A percentile compares a stretch with the other conserved stretches of the same genome.
Evolutionary conservation across 2,888 invertebrate species (phyloP).

Genomic region (Xestia xanthographa): DNA sequence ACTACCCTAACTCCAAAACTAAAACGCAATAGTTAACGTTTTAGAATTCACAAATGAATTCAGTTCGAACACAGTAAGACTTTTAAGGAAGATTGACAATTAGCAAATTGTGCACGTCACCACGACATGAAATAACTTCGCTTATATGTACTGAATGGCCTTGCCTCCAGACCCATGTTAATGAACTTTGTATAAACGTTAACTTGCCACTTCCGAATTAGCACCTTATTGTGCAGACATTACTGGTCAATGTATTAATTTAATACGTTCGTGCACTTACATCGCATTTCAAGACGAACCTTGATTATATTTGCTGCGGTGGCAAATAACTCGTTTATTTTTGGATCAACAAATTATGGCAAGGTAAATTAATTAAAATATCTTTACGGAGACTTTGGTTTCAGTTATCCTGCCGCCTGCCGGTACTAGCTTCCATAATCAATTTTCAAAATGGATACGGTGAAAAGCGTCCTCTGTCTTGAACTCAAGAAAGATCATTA

Average conservation of each 20-base stretch:
- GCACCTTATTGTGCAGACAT: constrained; percentile 73
- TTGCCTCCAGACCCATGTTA: constrained; percentile 76
- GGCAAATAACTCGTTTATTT: constrained; percentile 36
- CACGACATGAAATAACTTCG: constrained; percentile 48
- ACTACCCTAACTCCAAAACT: background rate
- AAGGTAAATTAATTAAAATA: constrained; percentile 49
- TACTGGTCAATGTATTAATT: constrained; percentile 57
- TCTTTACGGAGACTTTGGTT: constrained; percentile 4
- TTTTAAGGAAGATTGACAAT: constrained; percentile 54
- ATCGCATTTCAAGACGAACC: constrained; percentile 42
- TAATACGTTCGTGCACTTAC: constrained; percentile 42
- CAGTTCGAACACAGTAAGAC: constrained; percentile 6
- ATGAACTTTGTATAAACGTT: constrained; percentile 74
- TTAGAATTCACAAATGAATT: constrained; percentile 20
- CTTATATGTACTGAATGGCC: constrained; percentile 68
- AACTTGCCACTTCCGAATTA: constrained; percentile 76
- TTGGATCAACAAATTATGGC: constrained; percentile 37
- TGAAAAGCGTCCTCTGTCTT: background rate
- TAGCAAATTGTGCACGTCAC: constrained; percentile 62
- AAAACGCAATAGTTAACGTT: constrained; percentile 1
- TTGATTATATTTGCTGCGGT: constrained; percentile 47
- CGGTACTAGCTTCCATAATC: background rate
- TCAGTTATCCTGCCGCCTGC: background rate
- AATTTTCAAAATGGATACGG: background rate
- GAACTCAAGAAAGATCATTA: constrained; percentile 15